A percentile compares a stretch with the other conserved stretches of the same genome.
Conservation (phyloP, 1,140 invertebrate genomes). For the Theocolax elegans region DNA sequence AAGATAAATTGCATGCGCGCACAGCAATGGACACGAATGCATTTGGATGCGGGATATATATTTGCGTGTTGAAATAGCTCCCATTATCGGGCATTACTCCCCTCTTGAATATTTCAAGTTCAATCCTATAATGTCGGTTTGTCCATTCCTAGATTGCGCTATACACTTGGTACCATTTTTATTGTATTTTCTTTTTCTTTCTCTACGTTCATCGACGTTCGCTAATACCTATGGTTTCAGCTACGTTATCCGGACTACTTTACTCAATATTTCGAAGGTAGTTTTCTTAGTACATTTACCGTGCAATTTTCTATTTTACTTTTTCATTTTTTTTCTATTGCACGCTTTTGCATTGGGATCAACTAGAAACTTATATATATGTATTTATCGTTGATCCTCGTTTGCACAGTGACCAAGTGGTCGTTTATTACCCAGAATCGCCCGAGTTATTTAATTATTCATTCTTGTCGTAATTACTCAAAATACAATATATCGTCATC, state of each 20-base stretch:
- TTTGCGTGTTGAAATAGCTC: neutral
- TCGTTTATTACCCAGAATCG: too few species aligned
- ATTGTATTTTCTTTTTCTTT: neutral
- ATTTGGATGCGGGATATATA: conserved; percentile 19
- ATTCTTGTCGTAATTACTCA: too few species aligned
- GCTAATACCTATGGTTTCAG: too few species aligned
- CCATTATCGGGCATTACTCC: conserved; percentile 28
- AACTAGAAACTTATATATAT: too few species aligned
- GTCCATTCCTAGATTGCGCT: neutral
- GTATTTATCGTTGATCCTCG: too few species aligned
- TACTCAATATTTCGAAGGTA: neutral
- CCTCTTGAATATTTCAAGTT: conserved; percentile 30
- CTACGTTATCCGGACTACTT: neutral
- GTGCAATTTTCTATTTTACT: neutral
- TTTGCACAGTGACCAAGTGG: too few species aligned
- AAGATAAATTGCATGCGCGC: neutral
- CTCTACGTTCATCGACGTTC: neutral
- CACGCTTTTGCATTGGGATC: too few species aligned
- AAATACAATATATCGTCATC: too few species aligned
- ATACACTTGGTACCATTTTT: neutral
- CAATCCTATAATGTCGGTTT: too few species aligned
- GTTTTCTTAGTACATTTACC: too few species aligned
- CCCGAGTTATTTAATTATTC: too few species aligned
- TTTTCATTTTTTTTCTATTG: too few species aligned
- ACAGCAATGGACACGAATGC: neutral